phyloP scores from a whole-genome alignment of 2,113 vertebrate genomes.

The Paralichthys olivaceus region DNA sequence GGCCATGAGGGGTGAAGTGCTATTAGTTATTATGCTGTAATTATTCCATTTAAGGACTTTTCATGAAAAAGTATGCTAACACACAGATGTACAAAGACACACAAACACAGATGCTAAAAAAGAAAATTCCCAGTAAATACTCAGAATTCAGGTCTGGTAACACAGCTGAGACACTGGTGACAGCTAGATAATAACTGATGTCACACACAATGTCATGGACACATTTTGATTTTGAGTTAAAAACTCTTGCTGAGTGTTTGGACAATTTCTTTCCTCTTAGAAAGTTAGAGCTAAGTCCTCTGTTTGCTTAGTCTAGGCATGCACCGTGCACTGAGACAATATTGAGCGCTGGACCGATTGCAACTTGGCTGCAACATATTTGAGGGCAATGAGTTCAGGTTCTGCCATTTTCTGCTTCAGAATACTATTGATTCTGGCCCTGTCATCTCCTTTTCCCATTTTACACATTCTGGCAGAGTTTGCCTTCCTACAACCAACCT shows the following conservation, averaged over 20 bases:
- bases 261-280: neutral
- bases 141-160: neutral
- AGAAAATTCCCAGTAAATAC: neutral
- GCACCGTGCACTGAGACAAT: neutral
- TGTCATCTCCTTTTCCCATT: slow-evolving; percentile 15
- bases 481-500: neutral
- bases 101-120: neutral
- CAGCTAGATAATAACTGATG: neutral
- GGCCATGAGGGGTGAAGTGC: no score
- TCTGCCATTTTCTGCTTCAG: slow-evolving; percentile 13
- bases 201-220: neutral
- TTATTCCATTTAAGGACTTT: neutral
- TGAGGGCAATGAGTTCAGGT: slow-evolving; percentile 15
- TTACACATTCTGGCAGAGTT: neutral
- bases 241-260: neutral
- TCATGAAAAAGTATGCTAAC: no score
- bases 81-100: no score
- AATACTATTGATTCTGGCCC: slow-evolving; percentile 5
- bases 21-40: neutral
- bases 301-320: neutral
- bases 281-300: neutral
- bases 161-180: neutral
- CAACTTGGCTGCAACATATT: slow-evolving; percentile 1
- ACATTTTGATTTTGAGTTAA: neutral
- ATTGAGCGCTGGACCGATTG: neutral